Conservation (phyloP, 2,797 vertebrate genomes). For the Botia almorhae region DNA sequence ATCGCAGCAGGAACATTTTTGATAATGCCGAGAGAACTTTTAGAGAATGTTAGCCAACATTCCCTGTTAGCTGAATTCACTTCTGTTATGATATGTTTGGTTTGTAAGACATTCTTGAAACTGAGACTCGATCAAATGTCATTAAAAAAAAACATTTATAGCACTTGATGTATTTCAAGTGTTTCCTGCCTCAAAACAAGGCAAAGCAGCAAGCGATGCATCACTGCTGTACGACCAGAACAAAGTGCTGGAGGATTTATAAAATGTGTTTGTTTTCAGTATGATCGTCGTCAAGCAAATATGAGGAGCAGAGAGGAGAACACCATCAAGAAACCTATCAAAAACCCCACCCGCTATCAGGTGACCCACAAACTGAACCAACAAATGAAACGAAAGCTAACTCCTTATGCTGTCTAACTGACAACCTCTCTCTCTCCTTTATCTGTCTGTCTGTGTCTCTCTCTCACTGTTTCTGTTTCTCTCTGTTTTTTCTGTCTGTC, state of each 20-base stretch:
- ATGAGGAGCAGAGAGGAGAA: constrained; percentile 83
- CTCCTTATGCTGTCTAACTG: neutral
- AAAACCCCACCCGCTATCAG: constrained; percentile 93
- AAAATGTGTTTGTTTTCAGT: constrained; percentile 72
- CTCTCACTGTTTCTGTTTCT: no score
- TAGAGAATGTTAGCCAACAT: no score
- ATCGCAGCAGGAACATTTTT: no score
- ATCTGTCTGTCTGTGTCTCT: constrained; percentile 55
- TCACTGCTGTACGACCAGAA: neutral
- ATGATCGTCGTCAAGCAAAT: constrained; percentile 83
- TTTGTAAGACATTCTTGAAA: neutral
- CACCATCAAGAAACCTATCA: constrained; percentile 84
- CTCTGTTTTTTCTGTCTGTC: neutral
- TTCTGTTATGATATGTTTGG: no score
- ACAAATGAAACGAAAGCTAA: neutral
- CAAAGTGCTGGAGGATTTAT: neutral
- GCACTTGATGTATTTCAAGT: neutral
- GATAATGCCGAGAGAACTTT: no score
- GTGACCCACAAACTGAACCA: constrained; percentile 67
- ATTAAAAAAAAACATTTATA: neutral
- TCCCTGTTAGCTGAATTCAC: no score
- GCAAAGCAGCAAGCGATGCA: neutral
- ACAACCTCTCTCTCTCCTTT: neutral
- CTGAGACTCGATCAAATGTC: constrained; percentile 2
- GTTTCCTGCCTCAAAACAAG: neutral